phyloP scores from a whole-genome alignment of 2,888 invertebrate genomes.

The Drosophila limbata region DNA sequence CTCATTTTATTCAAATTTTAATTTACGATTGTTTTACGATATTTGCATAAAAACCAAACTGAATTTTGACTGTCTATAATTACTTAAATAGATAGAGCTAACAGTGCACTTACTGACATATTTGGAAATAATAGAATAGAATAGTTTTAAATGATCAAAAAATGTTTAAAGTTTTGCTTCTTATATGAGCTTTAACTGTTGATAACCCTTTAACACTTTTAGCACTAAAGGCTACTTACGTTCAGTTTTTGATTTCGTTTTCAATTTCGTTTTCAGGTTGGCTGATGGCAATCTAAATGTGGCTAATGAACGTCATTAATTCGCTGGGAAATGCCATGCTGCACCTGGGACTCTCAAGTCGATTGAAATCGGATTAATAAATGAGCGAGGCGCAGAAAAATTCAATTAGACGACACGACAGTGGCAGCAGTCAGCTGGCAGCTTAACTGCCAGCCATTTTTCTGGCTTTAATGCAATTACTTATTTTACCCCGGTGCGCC shows the following conservation, averaged over 20 bases:
- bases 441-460: conserved; percentile 69
- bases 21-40: background rate
- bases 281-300: conserved; percentile 69
- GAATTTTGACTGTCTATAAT: too few species aligned
- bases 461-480: conserved; percentile 72
- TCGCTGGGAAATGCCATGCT: conserved; percentile 52
- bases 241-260: conserved; percentile 29
- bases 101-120: background rate
- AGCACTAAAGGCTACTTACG: conserved; percentile 1
- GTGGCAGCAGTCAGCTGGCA: conserved; percentile 26
- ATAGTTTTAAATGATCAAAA: background rate
- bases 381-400: conserved; percentile 72
- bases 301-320: conserved; percentile 81
- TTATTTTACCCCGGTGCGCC: conserved; percentile 31
- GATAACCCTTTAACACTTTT: background rate
- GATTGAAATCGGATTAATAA: conserved; percentile 82
- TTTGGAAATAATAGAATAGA: background rate
- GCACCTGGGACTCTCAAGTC: conserved; percentile 50
- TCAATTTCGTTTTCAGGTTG: conserved; percentile 34
- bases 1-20: background rate
- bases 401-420: conserved; percentile 74
- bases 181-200: background rate
- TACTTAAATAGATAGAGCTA: background rate
- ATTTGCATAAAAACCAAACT: background rate
- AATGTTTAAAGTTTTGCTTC: background rate